phyloP scores from a whole-genome alignment of 2,797 vertebrate species.

The Lindbergichthys nudifrons region DNA sequence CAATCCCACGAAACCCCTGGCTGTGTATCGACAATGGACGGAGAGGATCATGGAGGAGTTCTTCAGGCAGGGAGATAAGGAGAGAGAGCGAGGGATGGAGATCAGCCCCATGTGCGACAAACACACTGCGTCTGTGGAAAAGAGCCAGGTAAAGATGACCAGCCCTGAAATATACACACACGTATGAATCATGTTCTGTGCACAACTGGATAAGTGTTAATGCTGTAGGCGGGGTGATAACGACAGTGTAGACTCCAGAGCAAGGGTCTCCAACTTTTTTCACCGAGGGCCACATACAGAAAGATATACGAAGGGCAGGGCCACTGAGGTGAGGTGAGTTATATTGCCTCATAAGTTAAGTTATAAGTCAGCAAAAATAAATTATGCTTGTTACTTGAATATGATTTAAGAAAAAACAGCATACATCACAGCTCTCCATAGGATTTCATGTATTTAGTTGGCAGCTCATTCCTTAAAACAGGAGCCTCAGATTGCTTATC shows the following conservation, averaged over 20 bases:
- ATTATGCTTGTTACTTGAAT: no score
- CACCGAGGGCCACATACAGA: no score
- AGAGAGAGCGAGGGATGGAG: slow-evolving; percentile 94
- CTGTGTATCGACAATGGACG: slow-evolving; percentile 94
- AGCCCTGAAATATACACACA: slow-evolving; percentile 2
- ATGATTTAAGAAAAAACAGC: no score
- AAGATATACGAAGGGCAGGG: no score
- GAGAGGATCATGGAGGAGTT: slow-evolving; percentile 97
- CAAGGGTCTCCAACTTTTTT: no score
- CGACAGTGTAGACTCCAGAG: slow-evolving; percentile 9
- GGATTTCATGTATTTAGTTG: no score
- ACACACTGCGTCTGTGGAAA: slow-evolving; percentile 95
- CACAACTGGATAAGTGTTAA: slow-evolving; percentile 42
- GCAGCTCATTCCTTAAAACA: no score
- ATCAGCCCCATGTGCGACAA: slow-evolving; percentile 98
- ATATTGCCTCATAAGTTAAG: no score
- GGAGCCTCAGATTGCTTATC: no score
- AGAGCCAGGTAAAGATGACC: slow-evolving; percentile 89
- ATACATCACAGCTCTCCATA: no score
- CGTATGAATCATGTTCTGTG: slow-evolving; percentile 4
- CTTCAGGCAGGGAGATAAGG: slow-evolving; percentile 94
- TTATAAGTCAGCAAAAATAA: no score
- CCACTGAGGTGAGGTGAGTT: no score
- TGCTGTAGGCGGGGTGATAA: slow-evolving; percentile 51
- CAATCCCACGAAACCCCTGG: slow-evolving; percentile 95